These are phyloP conservation scores for Drosophila maculinotata DNA, from an alignment of 2,888 invertebrate genomes.

Conservation along the genomic window DNA sequence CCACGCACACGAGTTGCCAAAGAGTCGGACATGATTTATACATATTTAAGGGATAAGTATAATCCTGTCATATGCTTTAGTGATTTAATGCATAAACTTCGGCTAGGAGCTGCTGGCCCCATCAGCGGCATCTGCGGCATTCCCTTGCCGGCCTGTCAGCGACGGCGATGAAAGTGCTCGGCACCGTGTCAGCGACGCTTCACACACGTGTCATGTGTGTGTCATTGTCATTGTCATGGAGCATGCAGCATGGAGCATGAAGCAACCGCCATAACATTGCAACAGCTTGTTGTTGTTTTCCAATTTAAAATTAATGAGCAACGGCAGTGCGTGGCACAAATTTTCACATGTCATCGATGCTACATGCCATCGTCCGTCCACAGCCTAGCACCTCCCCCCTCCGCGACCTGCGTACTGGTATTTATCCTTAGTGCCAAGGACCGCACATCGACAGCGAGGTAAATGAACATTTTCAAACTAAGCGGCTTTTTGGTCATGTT, in stretches of 20 bases:
- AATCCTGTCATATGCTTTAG: constrained; percentile 76
- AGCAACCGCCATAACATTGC: constrained; percentile 52
- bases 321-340: constrained; percentile 37
- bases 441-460: constrained; percentile 16
- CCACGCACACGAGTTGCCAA: constrained; percentile 48
- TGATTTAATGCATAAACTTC: constrained; percentile 74
- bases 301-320: constrained; percentile 77
- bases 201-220: constrained; percentile 61
- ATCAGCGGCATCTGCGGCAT: constrained; percentile 35
- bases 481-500: constrained; percentile 58
- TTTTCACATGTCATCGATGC: constrained; percentile 43
- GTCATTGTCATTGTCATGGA: constrained; percentile 7
- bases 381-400: too few relatives aligned
- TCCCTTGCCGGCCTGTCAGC: constrained; percentile 49
- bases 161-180: constrained; percentile 36
- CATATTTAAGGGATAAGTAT: constrained; percentile 52
- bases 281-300: constrained; percentile 41
- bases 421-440: background rate
- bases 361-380: constrained; percentile 16
- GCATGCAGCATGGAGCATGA: constrained; percentile 46
- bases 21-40: constrained; percentile 76
- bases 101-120: constrained; percentile 12
- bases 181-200: constrained; percentile 57
- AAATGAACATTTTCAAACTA: constrained; percentile 42
- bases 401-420: background rate